Percentiles rank a stretch among this genome's conserved stretches.
Conservation (phyloP, 2,113 vertebrate genomes). For the Sylvietta virens region DNA sequence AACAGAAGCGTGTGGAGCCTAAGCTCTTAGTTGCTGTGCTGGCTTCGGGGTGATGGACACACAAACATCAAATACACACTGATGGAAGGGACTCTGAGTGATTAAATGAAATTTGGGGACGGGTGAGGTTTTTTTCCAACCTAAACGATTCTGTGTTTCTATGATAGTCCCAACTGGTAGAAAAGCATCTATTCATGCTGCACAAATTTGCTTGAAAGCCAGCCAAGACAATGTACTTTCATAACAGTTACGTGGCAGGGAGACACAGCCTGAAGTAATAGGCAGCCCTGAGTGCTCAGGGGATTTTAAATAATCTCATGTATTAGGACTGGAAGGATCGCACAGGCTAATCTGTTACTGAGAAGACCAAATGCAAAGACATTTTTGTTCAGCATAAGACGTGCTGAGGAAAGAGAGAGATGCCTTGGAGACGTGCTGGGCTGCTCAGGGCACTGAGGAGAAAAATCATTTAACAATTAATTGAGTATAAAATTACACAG, state of each 20-base stretch:
- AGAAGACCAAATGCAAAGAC: slow-evolving; percentile 31
- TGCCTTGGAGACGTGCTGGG: neutral
- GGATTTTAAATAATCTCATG: neutral
- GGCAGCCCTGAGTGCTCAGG: neutral
- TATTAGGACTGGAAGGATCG: slow-evolving; percentile 25
- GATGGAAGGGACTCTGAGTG: neutral
- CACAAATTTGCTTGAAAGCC: neutral
- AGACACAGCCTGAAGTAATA: neutral
- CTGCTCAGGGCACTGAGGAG: neutral
- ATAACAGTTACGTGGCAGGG: neutral
- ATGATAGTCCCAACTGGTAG: neutral
- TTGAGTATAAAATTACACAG: neutral
- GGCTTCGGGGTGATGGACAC: neutral
- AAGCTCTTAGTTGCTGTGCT: neutral
- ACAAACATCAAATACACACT: neutral
- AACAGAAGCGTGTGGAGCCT: neutral
- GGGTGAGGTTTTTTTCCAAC: neutral
- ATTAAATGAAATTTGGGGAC: neutral
- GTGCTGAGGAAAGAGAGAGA: neutral
- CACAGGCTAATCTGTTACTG: slow-evolving; percentile 6
- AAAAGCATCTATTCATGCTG: neutral
- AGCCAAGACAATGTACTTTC: neutral
- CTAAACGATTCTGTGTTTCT: neutral
- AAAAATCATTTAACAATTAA: neutral
- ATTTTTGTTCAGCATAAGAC: neutral